A percentile compares a stretch with the other conserved stretches of the same genome.
Conservation (phyloP, 2,888 invertebrate species). For the Coremacera marginata region DNA sequence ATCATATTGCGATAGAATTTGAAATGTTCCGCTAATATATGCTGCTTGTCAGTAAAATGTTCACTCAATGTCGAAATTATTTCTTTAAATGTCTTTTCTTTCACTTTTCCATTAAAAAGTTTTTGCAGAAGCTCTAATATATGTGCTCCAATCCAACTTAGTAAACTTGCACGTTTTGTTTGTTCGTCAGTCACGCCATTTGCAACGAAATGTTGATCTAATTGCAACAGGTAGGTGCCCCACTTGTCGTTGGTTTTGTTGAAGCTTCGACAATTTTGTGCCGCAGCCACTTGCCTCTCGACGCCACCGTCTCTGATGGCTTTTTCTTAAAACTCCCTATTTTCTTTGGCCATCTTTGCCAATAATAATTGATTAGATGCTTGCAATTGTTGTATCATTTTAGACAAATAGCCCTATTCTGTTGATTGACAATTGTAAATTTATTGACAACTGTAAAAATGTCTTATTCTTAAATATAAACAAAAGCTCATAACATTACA, state of each 20-base stretch:
- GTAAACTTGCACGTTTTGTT: slow-evolving; percentile 24
- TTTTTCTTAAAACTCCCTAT: neutral
- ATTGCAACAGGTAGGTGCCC: slow-evolving; percentile 29
- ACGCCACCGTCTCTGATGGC: neutral
- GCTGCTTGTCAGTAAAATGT: slow-evolving; percentile 8
- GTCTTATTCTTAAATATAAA: too few relatives aligned
- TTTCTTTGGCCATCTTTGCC: neutral
- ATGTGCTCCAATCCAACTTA: slow-evolving; percentile 21
- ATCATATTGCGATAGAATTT: slow-evolving; percentile 37
- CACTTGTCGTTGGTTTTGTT: slow-evolving; percentile 24
- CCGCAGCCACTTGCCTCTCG: neutral
- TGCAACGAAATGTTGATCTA: slow-evolving; percentile 31
- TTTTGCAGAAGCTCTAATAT: slow-evolving; percentile 32
- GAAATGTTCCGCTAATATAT: neutral
- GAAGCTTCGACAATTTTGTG: slow-evolving; percentile 1
- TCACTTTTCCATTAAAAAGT: slow-evolving; percentile 33
- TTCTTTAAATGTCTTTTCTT: slow-evolving; percentile 33
- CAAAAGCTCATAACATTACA: too few relatives aligned
- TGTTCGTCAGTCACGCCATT: slow-evolving; percentile 1
- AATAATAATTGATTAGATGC: neutral
- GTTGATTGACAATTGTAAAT: too few relatives aligned
- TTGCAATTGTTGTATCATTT: neutral
- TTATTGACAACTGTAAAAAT: too few relatives aligned
- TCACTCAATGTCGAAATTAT: slow-evolving; percentile 28
- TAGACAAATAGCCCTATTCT: too few relatives aligned